phyloP scores from a whole-genome alignment of 2,888 invertebrate genomes.

The Temnothorax rugatulus region DNA sequence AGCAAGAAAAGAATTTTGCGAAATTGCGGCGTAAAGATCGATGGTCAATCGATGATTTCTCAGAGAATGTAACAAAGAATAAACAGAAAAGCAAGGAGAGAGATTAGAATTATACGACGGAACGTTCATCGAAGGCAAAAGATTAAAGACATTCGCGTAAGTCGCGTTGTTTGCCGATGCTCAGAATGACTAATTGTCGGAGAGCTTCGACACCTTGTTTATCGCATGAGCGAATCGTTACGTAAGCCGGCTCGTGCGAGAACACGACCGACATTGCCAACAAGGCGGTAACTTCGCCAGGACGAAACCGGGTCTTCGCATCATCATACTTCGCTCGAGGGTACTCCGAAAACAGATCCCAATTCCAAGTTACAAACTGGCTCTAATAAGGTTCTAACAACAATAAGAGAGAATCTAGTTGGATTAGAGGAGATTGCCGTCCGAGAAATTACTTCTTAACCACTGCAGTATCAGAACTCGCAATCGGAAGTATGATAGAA shows the following conservation, averaged over 20 bases:
- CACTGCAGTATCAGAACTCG: neutral
- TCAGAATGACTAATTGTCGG: conserved; percentile 27
- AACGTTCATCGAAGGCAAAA: neutral
- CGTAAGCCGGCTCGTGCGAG: conserved; percentile 1
- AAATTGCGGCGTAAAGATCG: neutral
- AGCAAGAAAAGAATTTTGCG: neutral
- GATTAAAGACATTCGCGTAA: neutral
- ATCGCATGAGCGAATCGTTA: conserved; percentile 33
- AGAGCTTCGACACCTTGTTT: conserved; percentile 45
- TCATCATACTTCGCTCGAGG: neutral
- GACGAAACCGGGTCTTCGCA: conserved; percentile 23
- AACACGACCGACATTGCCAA: conserved; percentile 31
- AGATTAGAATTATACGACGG: neutral
- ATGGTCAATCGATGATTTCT: neutral
- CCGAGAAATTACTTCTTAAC: neutral
- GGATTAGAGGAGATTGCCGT: neutral
- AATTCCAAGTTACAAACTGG: neutral
- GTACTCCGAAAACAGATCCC: neutral
- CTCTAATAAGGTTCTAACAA: neutral
- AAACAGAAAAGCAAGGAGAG: neutral
- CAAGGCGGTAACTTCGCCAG: conserved; percentile 33
- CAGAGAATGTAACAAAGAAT: neutral
- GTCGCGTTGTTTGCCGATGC: neutral
- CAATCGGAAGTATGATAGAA: neutral
- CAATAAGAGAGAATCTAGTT: neutral